phyloP scores from a whole-genome alignment of 2,113 vertebrate genomes.

The cattle (Bos taurus) region ARS-UCD2.0 NC_037334.1:45815001-45815500 shows the following conservation, averaged over 20 bases:
- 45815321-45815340: conserved; percentile 26
- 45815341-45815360: conserved; percentile 18
- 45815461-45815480: neutral
- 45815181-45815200: neutral
- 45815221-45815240: neutral
- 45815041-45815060: neutral
- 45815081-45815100: neutral
- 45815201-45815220: neutral
- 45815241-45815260: conserved; percentile 20
- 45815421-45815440: neutral
- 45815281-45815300: conserved; percentile 1
- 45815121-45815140: neutral
- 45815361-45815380: conserved; percentile 17
- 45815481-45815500: conserved; percentile 26
- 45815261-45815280: neutral
- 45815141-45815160: neutral
- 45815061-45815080: neutral
- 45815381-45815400: conserved; percentile 42
- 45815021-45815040: too few relatives aligned
- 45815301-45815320: neutral
- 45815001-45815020: too few relatives aligned
- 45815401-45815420: neutral
- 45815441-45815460: neutral
- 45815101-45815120: conserved; percentile 13
- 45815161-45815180: neutral